Evolutionary conservation across 2,888 invertebrate species (phyloP).

Genomic region (Idaea straminata): DNA sequence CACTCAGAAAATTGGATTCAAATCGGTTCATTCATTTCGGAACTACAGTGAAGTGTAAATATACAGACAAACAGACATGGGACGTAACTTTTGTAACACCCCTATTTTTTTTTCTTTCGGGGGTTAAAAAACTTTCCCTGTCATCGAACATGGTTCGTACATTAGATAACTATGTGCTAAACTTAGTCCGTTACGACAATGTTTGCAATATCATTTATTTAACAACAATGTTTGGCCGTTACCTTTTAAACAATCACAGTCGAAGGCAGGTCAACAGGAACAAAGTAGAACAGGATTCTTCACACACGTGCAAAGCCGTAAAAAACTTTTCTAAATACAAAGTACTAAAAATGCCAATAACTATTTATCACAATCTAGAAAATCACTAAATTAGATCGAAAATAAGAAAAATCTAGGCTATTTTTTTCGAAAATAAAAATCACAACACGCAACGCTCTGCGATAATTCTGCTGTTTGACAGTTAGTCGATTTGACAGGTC

Average conservation of each 20-base stretch:
- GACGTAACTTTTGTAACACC: too few relatives aligned
- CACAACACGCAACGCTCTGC: constrained; percentile 60
- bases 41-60: too few relatives aligned
- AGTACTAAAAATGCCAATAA: constrained; percentile 49
- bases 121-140: neutral
- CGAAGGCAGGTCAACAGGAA: constrained; percentile 67
- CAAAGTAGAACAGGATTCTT: constrained; percentile 59
- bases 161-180: neutral
- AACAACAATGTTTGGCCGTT: constrained; percentile 45
- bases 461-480: constrained; percentile 31
- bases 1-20: too few relatives aligned
- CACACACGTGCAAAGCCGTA: constrained; percentile 46
- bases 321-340: constrained; percentile 54
- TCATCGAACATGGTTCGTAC: neutral
- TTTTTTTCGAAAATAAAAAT: constrained; percentile 56
- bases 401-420: constrained; percentile 48
- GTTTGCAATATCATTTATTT: neutral
- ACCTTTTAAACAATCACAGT: constrained; percentile 71
- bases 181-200: too few relatives aligned
- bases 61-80: too few relatives aligned
- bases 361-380: constrained; percentile 41
- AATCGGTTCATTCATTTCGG: too few relatives aligned
- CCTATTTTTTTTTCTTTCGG: too few relatives aligned
- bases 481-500: constrained; percentile 12
- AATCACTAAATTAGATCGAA: constrained; percentile 38